Base-by-base conservation (phyloP, 2,113 vertebrate species). In the Columba livia region DNA sequence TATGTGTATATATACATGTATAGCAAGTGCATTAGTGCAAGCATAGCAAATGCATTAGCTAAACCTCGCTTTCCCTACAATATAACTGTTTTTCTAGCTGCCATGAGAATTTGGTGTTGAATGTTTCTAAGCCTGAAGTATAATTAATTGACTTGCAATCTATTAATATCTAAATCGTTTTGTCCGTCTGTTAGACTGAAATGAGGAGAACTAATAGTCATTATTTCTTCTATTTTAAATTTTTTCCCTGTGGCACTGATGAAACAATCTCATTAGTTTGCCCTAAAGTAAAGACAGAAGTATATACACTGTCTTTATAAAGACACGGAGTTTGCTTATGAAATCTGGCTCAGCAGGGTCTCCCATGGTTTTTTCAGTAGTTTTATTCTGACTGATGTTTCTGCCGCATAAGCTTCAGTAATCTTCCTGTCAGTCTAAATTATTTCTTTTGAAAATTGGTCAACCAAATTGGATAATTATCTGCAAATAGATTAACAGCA, bases 401-500 rank as follows among this genome's bases (percentile, higher is more conserved):
- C 78, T 90, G 32, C 62, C 80, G 11, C 3, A 6, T 87, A 71
- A 64, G 47, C 20, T 94, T 95, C 62, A 51, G 61, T 87, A 93
- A 96, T 70, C 25, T 73, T 96, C 20, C 4, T 64, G 42, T 92
- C 48, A 56, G 42, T 94, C 85, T 57, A 79, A 94, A 73, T 70
- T 81, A 19, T 88, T 92, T 85, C 28, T 62, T 93, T 89, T 89
- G 86, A 51, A 65, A 53, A 94, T 89, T 85, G n/a, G n/a, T 85
- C 78, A 75, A 83, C 26, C 58, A 57, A 64, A 62, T 74, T 89
- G 34, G 80, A 81, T 91, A 93, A 90, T 88, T 88, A 78, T 83
- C 34, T 88, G 20, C 56, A 88, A 95, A 77, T 8, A 88, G 47
- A 88, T 95, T 61, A 96, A 67, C 13, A 90, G 40, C 57, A 75